phyloP scores from a whole-genome alignment of 1,140 invertebrate species.

The Battus philenor region DNA sequence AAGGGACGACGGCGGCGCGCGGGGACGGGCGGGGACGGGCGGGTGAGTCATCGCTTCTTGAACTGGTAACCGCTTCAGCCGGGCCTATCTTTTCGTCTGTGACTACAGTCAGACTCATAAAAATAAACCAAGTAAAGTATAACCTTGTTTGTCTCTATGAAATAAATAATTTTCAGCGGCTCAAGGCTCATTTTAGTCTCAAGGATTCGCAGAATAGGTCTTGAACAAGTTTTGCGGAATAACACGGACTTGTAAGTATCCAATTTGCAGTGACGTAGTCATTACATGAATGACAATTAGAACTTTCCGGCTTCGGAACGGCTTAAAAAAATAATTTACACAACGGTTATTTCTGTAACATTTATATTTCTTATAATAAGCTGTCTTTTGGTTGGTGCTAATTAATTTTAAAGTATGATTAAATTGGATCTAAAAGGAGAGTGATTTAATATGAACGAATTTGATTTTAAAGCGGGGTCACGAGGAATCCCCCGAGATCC shows the following conservation, averaged over 20 bases:
- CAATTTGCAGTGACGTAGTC: slow-evolving; percentile 11
- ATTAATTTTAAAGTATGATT: slow-evolving; percentile 22
- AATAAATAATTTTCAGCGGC: slow-evolving; percentile 19
- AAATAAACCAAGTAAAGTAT: slow-evolving; percentile 29
- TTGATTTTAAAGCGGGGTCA: slow-evolving; percentile 53
- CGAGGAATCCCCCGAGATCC: slow-evolving; percentile 33
- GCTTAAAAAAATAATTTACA: slow-evolving; percentile 5
- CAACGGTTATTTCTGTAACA: slow-evolving; percentile 1
- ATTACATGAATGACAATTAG: slow-evolving; percentile 12
- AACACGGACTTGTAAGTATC: slow-evolving; percentile 7
- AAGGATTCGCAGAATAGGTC: slow-evolving; percentile 13
- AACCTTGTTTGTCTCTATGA: slow-evolving; percentile 21
- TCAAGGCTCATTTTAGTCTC: slow-evolving; percentile 15
- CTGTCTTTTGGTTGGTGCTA: not conserved
- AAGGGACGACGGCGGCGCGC: slow-evolving; percentile 14
- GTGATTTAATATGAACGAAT: slow-evolving; percentile 52
- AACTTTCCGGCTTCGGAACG: slow-evolving; percentile 5
- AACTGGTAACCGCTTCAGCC: slow-evolving; percentile 25
- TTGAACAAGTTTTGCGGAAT: slow-evolving; percentile 12
- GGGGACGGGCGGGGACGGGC: slow-evolving; percentile 26
- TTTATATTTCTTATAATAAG: slow-evolving; percentile 11
- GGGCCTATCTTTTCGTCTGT: slow-evolving; percentile 24
- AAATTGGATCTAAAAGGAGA: slow-evolving; percentile 30
- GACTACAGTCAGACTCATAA: slow-evolving; percentile 22
- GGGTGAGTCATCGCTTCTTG: slow-evolving; percentile 45